phyloP scores from a whole-genome alignment of 2,797 vertebrate species.

The Darevskia nairensis region DNA sequence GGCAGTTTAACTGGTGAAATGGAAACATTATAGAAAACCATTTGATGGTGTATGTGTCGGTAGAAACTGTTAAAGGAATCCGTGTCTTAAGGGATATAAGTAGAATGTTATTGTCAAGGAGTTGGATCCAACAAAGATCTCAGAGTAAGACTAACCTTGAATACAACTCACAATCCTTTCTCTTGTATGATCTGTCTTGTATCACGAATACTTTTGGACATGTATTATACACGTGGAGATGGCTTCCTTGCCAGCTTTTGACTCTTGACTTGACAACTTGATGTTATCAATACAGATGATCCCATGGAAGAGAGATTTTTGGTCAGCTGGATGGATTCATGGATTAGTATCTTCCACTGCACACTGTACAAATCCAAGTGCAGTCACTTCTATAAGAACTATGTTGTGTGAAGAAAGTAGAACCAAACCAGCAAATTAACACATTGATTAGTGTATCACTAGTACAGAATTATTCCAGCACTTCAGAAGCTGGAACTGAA shows the following conservation, averaged over 20 bases:
- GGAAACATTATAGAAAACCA: not conserved
- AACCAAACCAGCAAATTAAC: not conserved
- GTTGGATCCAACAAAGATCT: too few species aligned
- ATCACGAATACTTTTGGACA: not conserved
- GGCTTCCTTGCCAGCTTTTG: not conserved
- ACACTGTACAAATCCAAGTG: not conserved
- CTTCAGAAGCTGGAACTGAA: not conserved
- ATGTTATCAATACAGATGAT: not conserved
- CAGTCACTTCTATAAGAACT: not conserved
- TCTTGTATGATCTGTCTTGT: not conserved
- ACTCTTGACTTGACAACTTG: not conserved
- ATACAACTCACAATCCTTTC: not conserved
- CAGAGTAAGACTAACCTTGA: too few species aligned
- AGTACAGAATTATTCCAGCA: not conserved
- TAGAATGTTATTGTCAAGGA: not conserved
- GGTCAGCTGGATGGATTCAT: not conserved
- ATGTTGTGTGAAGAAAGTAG: not conserved
- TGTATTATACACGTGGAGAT: not conserved
- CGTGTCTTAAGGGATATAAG: not conserved
- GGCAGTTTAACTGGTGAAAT: rapidly evolving
- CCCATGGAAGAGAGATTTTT: not conserved
- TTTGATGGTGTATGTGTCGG: not conserved
- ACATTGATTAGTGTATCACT: not conserved
- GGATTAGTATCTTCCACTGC: not conserved
- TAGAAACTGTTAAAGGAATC: not conserved